Evolutionary conservation across 92 coral and sea anemone species (phyloP).

Genomic region (Diadumene lineata): DNA sequence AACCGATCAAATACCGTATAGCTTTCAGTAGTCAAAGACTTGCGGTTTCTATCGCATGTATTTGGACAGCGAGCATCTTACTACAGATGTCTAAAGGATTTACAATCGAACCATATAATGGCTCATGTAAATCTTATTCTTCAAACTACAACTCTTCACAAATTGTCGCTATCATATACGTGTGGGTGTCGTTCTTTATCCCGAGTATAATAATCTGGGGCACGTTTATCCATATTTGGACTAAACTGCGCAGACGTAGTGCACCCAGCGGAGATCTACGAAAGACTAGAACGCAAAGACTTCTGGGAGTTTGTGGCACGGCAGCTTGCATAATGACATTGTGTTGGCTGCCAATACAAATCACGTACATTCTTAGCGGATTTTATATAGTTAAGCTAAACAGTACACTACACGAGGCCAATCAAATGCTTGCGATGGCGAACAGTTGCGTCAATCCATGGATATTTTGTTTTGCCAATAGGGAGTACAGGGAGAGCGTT

Average conservation of each 20-base stretch:
- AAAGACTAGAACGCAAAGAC: constrained; percentile 22
- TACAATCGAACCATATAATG: constrained; percentile 5
- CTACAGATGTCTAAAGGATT: constrained; percentile 19
- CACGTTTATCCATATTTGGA: constrained; percentile 34
- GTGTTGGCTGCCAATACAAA: constrained; percentile 65
- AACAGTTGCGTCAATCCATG: constrained; percentile 58
- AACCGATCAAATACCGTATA: constrained; percentile 41
- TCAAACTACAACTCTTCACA: constrained; percentile 8
- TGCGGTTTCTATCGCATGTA: constrained; percentile 17
- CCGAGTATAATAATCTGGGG: constrained; percentile 38
- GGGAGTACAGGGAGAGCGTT: constrained; percentile 22
- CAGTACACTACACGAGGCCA: constrained; percentile 39
- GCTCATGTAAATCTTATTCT: constrained; percentile 1
- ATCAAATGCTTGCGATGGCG: constrained; percentile 38
- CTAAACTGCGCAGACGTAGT: constrained; percentile 3
- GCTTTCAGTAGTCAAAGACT: constrained; percentile 40
- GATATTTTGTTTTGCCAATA: constrained; percentile 63
- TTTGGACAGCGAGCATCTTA: constrained; percentile 17
- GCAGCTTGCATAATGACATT: constrained; percentile 62
- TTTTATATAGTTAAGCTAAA: constrained; percentile 27
- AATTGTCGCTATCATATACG: constrained; percentile 27
- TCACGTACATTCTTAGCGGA: constrained; percentile 44
- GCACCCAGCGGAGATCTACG: neutral
- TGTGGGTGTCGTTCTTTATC: constrained; percentile 34
- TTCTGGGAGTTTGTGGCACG: constrained; percentile 67